Base-by-base conservation (phyloP, 2,113 vertebrate genomes). In the Clarias batrachus region DNA sequence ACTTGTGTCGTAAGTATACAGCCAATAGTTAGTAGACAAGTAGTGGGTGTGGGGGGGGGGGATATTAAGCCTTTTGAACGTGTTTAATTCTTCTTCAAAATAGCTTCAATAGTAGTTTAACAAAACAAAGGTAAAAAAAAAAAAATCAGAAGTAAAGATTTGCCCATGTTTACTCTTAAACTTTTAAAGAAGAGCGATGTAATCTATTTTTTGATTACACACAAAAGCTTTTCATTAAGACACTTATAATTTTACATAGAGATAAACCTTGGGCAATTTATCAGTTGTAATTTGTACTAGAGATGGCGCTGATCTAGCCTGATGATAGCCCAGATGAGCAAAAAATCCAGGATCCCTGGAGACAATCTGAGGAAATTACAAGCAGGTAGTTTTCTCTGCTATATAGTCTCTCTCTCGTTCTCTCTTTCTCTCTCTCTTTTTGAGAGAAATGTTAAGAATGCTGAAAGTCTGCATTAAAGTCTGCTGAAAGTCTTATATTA, bases 401-500 rank as follows among this genome's bases (percentile, higher is more conserved):
- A 10, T 23, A 16, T 65, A 48, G 63, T 17, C 57, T 65, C 23
- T 6, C 6, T 0, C 41, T 41, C 41, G 6, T 7, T 48, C 48
- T 1, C 7, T 8, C 7, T 41, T 3, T 3, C 4, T 48, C 6
- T 48, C 7, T 60, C 17, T 82, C 11, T 80, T 79, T 68, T 27
- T 77, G 52, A 85, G 56, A 66, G 13, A 19, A 52, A 80, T 62
- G 77, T 56, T 77, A 65, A 87, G 30, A 54, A 7, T 77, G 62
- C 80, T 66, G 65, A 62, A 79, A 56, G 54, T 62, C 85, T 79
- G 57, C n/a, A n/a, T n/a, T n/a, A n/a, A n/a, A n/a, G n/a, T n/a
- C n/a, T 77, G 62, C 80, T 66, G 65, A 62, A 79, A 56, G 54
- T 62, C 85, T 79, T n/a, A n/a, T n/a, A 48, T 81, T 16, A 87